phyloP scores from a whole-genome alignment of 2,888 invertebrate species.

The Torymus auratus region DNA sequence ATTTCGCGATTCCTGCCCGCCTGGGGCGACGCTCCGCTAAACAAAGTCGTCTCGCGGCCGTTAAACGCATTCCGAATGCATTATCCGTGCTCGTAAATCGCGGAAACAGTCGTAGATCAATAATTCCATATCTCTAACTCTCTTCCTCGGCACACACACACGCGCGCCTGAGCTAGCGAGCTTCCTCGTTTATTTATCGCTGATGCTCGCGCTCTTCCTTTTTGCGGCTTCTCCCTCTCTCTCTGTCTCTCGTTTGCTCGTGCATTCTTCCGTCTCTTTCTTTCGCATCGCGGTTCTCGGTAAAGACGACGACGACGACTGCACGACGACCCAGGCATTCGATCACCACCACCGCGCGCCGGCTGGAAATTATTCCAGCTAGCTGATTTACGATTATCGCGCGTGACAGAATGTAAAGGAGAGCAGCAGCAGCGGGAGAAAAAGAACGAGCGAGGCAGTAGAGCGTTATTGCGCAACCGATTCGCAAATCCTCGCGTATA shows the following conservation, averaged over 20 bases:
- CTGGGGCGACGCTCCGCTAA: slow-evolving; percentile 53
- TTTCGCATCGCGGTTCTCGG: neutral
- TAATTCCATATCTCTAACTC: slow-evolving; percentile 71
- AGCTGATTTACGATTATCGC: slow-evolving; percentile 63
- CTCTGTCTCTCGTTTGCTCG: slow-evolving; percentile 54
- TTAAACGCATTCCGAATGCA: slow-evolving; percentile 74
- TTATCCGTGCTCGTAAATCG: slow-evolving; percentile 73
- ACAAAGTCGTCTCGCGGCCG: slow-evolving; percentile 65
- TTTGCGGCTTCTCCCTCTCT: slow-evolving; percentile 50
- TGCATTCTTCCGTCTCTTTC: neutral
- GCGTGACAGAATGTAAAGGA: slow-evolving; percentile 60
- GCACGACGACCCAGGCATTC: too few relatives aligned
- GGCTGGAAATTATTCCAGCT: slow-evolving; percentile 59
- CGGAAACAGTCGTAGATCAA: slow-evolving; percentile 71
- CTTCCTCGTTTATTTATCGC: slow-evolving; percentile 66
- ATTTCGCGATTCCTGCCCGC: slow-evolving; percentile 32
- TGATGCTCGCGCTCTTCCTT: slow-evolving; percentile 37
- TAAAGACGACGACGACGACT: too few relatives aligned
- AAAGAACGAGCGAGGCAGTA: slow-evolving; percentile 23
- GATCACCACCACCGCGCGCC: neutral
- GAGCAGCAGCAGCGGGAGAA: neutral
- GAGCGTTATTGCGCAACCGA: slow-evolving; percentile 57
- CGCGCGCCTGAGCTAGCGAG: too few relatives aligned
- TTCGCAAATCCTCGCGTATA: neutral
- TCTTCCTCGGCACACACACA: slow-evolving; percentile 57